Evolutionary conservation across 2,888 invertebrate species (phyloP), one percentile per base, ranked within the genome.

Genomic region (Acanthosepion esculentum): DNA sequence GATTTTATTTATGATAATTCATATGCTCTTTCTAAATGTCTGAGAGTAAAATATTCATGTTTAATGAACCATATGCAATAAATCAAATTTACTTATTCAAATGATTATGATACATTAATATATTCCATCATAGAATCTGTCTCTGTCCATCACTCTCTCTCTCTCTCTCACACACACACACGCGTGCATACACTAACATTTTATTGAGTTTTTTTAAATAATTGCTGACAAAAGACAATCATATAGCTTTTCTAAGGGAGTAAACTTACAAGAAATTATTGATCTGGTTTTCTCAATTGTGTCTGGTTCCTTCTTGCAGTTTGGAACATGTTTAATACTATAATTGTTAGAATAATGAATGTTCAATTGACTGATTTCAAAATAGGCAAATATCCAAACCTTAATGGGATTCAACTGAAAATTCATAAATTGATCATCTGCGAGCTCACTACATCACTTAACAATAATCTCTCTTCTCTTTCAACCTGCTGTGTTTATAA

Each of bases 351-450:
- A 78, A 78, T 78, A 78, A 33, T 78, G 78, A 78, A 78, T 78
- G 18, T 33, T 78, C 78, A 78, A 33, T 78, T 78, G 78, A 78
- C n/a, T n/a, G 78, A 78, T 78, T 78, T 33, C n/a, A 78, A 78
- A 78, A 78, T 78, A 78, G 78, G 78, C 78, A 78, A 78, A n/a
- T 78, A n/a, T 78, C 78, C 78, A 78, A 78, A 18, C 78, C n/a
- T 78, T 78, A 78, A 78, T 78, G 78, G 78, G 78, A 78, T 78
- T 78, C 78, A 78, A 78, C n/a, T 78, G 78, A 78, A 78, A 78
- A n/a, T 78, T 78, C 23, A n/a, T 78, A 78, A 78, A 78, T 78
- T 78, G 78, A 78, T n/a, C 78, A 78, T 78, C 78, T 78, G 78
- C 18, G 18, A 78, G n/a, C 33, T 78, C n/a, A 78, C n/a, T 78